Conservation (phyloP, 2,113 vertebrate genomes). For the Hippopotamus amphibius region DNA sequence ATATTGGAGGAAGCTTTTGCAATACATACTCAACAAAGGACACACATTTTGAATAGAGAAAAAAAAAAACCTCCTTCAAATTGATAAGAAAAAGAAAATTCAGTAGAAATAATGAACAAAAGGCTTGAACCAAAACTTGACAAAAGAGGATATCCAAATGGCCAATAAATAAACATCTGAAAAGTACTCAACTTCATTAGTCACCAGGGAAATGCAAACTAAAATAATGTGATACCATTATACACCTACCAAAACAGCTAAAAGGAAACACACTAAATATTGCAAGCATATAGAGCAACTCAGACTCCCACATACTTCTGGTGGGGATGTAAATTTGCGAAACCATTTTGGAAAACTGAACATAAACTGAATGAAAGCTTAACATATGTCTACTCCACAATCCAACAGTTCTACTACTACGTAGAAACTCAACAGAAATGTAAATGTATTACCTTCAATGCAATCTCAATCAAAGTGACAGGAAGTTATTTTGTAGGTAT, state of each 20-base stretch:
- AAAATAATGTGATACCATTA: neutral
- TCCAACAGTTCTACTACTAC: neutral
- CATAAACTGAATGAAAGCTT: neutral
- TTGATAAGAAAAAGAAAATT: neutral
- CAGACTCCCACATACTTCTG: neutral
- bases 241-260: neutral
- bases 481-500: neutral
- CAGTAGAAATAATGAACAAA: neutral
- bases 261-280: neutral
- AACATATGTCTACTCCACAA: neutral
- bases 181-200: neutral
- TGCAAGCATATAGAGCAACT: neutral
- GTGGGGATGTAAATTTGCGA: neutral
- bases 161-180: neutral
- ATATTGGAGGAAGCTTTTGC: neutral
- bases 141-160: neutral
- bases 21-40: neutral
- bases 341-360: neutral
- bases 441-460: neutral
- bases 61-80: neutral
- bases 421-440: neutral
- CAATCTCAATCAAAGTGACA: neutral
- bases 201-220: neutral
- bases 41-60: neutral
- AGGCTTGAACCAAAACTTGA: neutral